These are phyloP conservation scores for Clitarchus hookeri DNA, from an alignment of 2,888 invertebrate genomes.

Conservation along the genomic window DNA sequence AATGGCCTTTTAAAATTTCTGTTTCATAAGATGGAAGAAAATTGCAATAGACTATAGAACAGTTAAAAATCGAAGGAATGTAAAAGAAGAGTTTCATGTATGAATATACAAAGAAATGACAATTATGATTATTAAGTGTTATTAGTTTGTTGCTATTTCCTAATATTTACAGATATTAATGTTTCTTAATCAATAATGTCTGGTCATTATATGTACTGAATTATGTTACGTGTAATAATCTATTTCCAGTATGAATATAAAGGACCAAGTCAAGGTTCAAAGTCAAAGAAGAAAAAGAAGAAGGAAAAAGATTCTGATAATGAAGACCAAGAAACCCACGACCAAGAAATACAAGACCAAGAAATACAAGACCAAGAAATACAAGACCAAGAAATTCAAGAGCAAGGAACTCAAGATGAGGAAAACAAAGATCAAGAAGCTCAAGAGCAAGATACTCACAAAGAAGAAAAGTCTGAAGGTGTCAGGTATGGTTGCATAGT, in stretches of 20 bases:
- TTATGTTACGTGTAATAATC: neutral
- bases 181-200: no score
- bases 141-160: no score
- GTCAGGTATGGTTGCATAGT: neutral
- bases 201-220: no score
- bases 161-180: no score
- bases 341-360: neutral
- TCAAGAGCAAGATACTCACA: neutral
- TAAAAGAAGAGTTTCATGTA: no score
- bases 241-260: conserved; percentile 78
- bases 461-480: neutral
- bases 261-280: conserved; percentile 59
- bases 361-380: neutral
- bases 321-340: conserved; percentile 44
- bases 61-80: no score
- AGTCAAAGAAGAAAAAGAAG: conserved; percentile 72
- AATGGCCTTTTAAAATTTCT: no score
- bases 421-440: neutral
- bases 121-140: no score
- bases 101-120: no score
- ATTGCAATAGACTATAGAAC: no score
- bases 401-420: no score
- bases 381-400: neutral
- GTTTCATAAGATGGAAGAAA: no score
- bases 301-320: conserved; percentile 78